Base-by-base conservation (phyloP, 35 echinoderm and acorn worm species). In the Lytechinus pictus region DNA sequence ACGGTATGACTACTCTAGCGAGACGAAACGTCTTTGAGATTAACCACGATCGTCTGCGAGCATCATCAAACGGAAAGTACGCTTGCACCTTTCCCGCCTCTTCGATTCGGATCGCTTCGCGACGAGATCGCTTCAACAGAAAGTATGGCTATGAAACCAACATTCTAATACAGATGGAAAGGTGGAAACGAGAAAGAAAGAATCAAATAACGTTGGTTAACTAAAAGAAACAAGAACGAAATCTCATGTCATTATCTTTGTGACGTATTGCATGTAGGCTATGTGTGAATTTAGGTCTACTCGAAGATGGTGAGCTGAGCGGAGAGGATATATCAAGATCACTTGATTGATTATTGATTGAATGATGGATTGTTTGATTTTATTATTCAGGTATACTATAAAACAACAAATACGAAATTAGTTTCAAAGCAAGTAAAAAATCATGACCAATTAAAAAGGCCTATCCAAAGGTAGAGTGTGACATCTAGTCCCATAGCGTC, bases 1-100 rank as follows among this genome's bases (percentile, higher is more conserved):
- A 90, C 88, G 52, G 88, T 44, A 90, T 90, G 52, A 90, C 88
- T 90, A 90, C 88, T 90, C 88, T 90, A 90, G 29, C 88, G 88
- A 44, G 88, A 90, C 88, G 88, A 90, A 52, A 90, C 88, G 88
- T 90, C 88, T 90, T 29, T 29, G 14, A 54, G 88, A 90, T 90
- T 90, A 90, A 90, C 88, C 88, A 90, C 52, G 88, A 90, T 90
- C 88, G 88, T 90, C 29, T 90, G 88, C 66, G 16, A 24, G 66
- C 21, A 79, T 24, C 66, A 24, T 7, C 19, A 79, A 79, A 79
- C n/a, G 19, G 7, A 79, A 79, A 79, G 66, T 79, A 79, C 66
- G 66, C 66, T 79, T 16, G 19, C 19, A 16, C 66, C n/a, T 79
- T n/a, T 19, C 19, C 16, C 66, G 66, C 66, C 16, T 24, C 66